Evolutionary conservation across 2,888 invertebrate species (phyloP), one percentile per base, ranked within the genome.

Genomic region (Phortica magna): DNA sequence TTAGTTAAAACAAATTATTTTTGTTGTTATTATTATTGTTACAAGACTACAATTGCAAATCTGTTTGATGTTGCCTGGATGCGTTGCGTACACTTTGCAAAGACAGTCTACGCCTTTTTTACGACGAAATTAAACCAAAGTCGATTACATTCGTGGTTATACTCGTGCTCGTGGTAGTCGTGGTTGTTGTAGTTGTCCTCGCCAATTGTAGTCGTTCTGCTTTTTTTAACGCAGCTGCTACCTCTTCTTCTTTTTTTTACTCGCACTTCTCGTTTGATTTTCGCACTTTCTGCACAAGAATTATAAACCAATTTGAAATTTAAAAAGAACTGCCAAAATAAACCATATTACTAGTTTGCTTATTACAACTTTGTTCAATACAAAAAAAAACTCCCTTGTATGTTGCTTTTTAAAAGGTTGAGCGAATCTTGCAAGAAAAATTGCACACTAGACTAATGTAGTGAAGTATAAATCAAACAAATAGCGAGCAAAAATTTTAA

Each of bases 11-110:
- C 64, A 64, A 64, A 64, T 64, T 19, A 73, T 79, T 83, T 71
- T 79, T 78, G 75, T 79, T 81, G 75, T 75, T 80, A 70, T 74
- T 73, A 79, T 75, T 81, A 75, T 76, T 78, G 73, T 75, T 78
- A 72, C 67, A 39, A n/a, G 12, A 22, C 31, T 1, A 67, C 74
- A 73, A 53, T 73, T 79, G 64, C 57, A 19, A 10, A 7, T 61
- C 61, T 61, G n/a, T 55, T 17, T n/a, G n/a, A 17, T 19, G 7
- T 17, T 22, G 7, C 19, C 19, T 22, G 7, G n/a, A 17, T 61
- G 19, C 22, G 17, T 68, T 43, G 68, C 43, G 42, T 43, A 4
- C 43, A 7, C 68, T 41, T n/a, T 17, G 39, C 12, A 41, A 41
- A 67, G 19, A 68, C 68, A 68, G 61, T 22, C 17, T 22, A 68